phyloP scores from a whole-genome alignment of 2,113 vertebrate species.

The Mesitornis unicolor region DNA sequence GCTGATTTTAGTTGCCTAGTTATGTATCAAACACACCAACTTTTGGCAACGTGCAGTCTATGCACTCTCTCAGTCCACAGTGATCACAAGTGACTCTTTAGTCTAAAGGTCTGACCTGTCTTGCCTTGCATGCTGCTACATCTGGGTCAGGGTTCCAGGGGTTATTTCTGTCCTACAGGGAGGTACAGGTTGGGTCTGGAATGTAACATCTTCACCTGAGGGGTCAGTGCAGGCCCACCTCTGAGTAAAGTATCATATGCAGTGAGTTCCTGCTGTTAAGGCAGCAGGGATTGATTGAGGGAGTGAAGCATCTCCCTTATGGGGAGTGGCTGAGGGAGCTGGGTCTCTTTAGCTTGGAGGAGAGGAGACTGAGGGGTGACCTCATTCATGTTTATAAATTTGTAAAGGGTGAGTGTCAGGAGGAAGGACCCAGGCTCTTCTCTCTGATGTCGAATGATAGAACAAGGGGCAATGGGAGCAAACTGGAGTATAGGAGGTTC shows the following conservation, averaged over 20 bases:
- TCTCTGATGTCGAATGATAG: too few relatives aligned
- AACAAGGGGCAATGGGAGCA: too few relatives aligned
- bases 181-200: neutral
- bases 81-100: neutral
- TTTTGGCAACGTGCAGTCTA: neutral
- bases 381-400: too few relatives aligned
- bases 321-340: too few relatives aligned
- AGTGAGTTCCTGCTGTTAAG: neutral
- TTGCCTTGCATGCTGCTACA: neutral
- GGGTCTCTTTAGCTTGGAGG: too few relatives aligned
- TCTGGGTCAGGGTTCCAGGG: neutral
- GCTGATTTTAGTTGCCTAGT: neutral
- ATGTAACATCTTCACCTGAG: neutral
- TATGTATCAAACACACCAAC: neutral
- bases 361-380: too few relatives aligned
- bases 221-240: neutral
- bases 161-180: neutral
- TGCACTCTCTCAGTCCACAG: neutral
- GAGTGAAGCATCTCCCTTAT: too few relatives aligned
- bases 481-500: too few relatives aligned
- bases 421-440: too few relatives aligned
- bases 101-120: neutral
- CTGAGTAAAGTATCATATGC: neutral
- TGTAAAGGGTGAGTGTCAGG: too few relatives aligned
- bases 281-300: too few relatives aligned